Evolutionary conservation across 2,888 invertebrate species (phyloP).

Genomic region (Camponotus fellah): DNA sequence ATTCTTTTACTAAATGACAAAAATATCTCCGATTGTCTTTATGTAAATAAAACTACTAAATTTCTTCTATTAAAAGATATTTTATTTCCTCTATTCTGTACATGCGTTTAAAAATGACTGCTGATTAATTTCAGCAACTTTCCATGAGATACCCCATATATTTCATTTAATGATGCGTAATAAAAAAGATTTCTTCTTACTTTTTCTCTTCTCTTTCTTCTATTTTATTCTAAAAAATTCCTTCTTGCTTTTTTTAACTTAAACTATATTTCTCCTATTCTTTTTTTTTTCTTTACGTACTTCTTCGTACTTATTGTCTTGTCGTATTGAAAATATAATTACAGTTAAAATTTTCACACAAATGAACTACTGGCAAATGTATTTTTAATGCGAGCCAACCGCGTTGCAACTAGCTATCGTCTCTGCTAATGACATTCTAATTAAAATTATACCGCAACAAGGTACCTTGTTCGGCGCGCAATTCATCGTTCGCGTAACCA

Average conservation of each 20-base stretch:
- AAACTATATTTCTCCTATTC: not conserved
- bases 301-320: too few relatives aligned
- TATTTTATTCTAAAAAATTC: too few relatives aligned
- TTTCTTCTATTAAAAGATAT: too few relatives aligned
- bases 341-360: not conserved
- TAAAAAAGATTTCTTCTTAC: not conserved
- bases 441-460: conserved; percentile 38
- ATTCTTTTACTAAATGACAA: too few relatives aligned
- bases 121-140: too few relatives aligned
- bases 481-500: conserved; percentile 53
- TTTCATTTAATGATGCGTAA: not conserved
- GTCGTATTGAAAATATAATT: not conserved
- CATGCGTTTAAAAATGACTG: too few relatives aligned
- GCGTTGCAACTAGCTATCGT: not conserved
- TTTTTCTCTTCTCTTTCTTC: not conserved
- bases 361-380: not conserved
- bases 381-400: conserved; percentile 2
- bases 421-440: conserved; percentile 34
- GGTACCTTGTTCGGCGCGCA: conserved; percentile 53
- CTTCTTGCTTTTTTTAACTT: not conserved
- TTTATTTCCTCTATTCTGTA: too few relatives aligned
- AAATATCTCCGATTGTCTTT: too few relatives aligned
- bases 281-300: not conserved
- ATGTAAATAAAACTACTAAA: too few relatives aligned
- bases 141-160: too few relatives aligned